A percentile compares a stretch with the other conserved stretches of the same genome.
These are phyloP conservation scores for Nemurella pictetii DNA, from an alignment of 2,888 invertebrate species.

Conservation along the genomic window DNA sequence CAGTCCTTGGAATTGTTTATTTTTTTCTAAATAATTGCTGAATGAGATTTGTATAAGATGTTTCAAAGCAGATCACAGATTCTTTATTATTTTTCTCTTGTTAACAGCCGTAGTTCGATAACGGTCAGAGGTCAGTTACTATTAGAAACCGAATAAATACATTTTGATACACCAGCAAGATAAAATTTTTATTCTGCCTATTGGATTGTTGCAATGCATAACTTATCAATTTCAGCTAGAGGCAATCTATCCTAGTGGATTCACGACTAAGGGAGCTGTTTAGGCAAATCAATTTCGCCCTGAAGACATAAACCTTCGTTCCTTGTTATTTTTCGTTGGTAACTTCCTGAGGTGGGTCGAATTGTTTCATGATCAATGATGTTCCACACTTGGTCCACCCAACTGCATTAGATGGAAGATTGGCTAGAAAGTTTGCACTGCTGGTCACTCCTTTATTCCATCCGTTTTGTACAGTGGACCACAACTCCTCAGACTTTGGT, in stretches of 20 bases:
- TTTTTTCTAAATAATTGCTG: too few species aligned
- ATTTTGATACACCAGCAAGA: background rate
- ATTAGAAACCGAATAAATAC: background rate
- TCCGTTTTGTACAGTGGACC: conserved; percentile 14
- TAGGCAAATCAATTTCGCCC: too few species aligned
- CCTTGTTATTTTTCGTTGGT: too few species aligned
- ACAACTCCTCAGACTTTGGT: background rate
- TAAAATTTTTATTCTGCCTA: too few species aligned
- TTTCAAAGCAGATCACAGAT: background rate
- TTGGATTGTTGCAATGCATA: too few species aligned
- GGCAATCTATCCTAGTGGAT: too few species aligned
- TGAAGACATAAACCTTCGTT: too few species aligned
- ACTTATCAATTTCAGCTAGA: too few species aligned
- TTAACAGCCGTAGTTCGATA: background rate
- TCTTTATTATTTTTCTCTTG: background rate
- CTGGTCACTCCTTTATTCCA: conserved; percentile 19
- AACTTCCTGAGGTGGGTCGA: conserved; percentile 1
- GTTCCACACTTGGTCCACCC: conserved; percentile 16
- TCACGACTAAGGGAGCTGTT: background rate
- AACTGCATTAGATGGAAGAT: background rate
- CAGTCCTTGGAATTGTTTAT: too few species aligned
- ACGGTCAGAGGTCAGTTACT: too few species aligned
- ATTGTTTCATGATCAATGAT: conserved; percentile 7
- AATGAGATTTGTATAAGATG: background rate
- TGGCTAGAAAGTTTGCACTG: background rate